Conservation (phyloP, 2,888 invertebrate genomes). For the Drosophila paracracens region DNA sequence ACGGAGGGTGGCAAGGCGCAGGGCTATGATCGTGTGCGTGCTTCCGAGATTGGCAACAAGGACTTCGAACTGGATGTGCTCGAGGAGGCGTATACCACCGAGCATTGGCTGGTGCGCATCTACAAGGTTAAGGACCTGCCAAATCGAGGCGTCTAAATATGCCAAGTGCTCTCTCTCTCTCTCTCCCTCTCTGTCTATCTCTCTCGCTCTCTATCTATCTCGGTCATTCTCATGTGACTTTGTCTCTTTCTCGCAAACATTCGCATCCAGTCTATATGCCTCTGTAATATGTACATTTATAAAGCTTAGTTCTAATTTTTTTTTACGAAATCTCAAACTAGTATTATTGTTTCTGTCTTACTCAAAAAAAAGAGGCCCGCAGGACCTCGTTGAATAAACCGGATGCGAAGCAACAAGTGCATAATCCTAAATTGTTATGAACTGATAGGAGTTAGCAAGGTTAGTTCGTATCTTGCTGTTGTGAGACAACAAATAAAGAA, state of each 20-base stretch:
- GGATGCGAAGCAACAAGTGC: slow-evolving; percentile 31
- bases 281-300: slow-evolving; percentile 47
- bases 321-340: slow-evolving; percentile 24
- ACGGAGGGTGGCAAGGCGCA: slow-evolving; percentile 98
- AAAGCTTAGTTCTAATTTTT: slow-evolving; percentile 42
- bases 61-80: slow-evolving; percentile 98
- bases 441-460: not conserved
- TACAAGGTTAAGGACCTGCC: slow-evolving; percentile 98
- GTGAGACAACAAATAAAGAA: slow-evolving; percentile 42
- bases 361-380: not conserved
- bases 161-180: not conserved
- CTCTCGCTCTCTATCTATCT: not conserved
- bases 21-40: slow-evolving; percentile 97
- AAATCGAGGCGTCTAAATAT: slow-evolving; percentile 92
- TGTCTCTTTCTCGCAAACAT: slow-evolving; percentile 33
- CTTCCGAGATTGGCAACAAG: slow-evolving; percentile 99
- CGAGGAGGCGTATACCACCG: slow-evolving; percentile 99
- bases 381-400: slow-evolving; percentile 7
- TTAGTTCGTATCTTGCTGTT: slow-evolving; percentile 14
- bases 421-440: slow-evolving; percentile 39
- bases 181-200: not conserved
- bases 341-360: slow-evolving; percentile 41
- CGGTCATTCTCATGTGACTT: not conserved
- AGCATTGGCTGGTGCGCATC: slow-evolving; percentile 99
- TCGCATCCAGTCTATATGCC: slow-evolving; percentile 15